Base-by-base conservation (phyloP, 2,113 vertebrate species). In the Hippolais icterina region DNA sequence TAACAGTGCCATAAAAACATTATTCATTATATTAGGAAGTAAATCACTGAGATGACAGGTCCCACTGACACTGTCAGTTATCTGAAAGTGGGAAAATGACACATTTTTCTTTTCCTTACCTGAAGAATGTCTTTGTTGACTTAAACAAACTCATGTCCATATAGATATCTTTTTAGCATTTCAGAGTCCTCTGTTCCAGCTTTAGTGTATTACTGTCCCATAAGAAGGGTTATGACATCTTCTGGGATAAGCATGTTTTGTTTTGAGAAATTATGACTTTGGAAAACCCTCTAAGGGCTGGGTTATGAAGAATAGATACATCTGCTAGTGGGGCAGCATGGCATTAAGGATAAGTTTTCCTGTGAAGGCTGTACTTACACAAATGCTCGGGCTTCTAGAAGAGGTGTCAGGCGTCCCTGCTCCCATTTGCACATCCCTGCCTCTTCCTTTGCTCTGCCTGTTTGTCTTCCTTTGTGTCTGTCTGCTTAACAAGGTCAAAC, bases 381-480 rank as follows among this genome's bases (percentile, higher is more conserved):
- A 44, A 44, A 49, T 9, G 4, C 19, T 16, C 16, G 20, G 11
- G 33, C 15, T 70, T 20, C 33, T 39, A 17, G 28, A 70, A 39
- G 56, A 44, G 19, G 16, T 29, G 53, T 1, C 1, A 50, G 20
- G 12, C 0, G 1, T 6, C 9, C 0, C 0, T 3, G 3, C 12
- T 27, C 4, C 17, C 12, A 5, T 35, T 22, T 54, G 68, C 3
- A 19, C 31, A 41, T 41, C 28, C 17, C 11, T 15, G 3, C 7
- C 10, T 24, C 13, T 80, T 83, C 21, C n/a, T 57, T 77, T 37
- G 14, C 54, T 27, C 49, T 52, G 20, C 31, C 50, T 27, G 46
- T 9, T 9, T 39, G 37, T 39, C 37, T 39, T 39, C 37, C 37
- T 39, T 39, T 39, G 17, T 11, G 44, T 10, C 60, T 60, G 3